Evolutionary conservation across 2,797 vertebrate species (phyloP), one percentile per base, ranked within the genome.

Genomic region (Urophycis tenuis): DNA sequence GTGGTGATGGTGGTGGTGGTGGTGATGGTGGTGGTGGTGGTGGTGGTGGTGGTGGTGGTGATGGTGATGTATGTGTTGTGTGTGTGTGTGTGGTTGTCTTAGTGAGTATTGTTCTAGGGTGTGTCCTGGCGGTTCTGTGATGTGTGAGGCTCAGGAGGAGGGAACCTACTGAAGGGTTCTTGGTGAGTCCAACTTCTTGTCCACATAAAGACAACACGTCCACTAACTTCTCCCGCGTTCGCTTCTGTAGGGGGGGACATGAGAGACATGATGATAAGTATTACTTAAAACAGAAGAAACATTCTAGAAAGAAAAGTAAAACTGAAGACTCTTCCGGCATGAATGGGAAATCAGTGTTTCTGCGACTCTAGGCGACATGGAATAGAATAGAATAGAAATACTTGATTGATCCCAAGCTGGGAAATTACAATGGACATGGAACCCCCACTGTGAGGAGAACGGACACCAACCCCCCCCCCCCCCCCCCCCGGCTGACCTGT

Each of bases 111-210:
- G 22, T 60, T 60, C 53, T 10, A 25, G 22, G 22, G 6, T 67
- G 3, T 3, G 60, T 67, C 25, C 17, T 25, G 8, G 25, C 25
- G 53, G 53, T 25, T 60, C 53, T 60, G 3, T 60, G 53, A 7
- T 25, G 53, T 60, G 9, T 60, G 22, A 19, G 22, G 53, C 7
- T 60, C 17, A 25, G 53, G 8, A 25, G 53, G 8, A 11, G 53
- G n/a, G 2, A 72, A 78, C 95, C 95, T 92, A 99, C 98, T 14
- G 98, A 99, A 78, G 98, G 97, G 79, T 99, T 99, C 92, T 99
- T 99, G 84, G 95, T 97, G 81, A 99, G 93, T 17, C 97, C 97
- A 60, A 98, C 96, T 92, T 99, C 96, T 89, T 99, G 97, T 82
- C 97, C 98, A 85, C 96, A 99, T 17, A 99, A 87, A 78, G 96